A percentile compares a stretch with the other conserved stretches of the same genome.
Conservation (phyloP, 2,888 invertebrate genomes). For the Thelaira solivaga region DNA sequence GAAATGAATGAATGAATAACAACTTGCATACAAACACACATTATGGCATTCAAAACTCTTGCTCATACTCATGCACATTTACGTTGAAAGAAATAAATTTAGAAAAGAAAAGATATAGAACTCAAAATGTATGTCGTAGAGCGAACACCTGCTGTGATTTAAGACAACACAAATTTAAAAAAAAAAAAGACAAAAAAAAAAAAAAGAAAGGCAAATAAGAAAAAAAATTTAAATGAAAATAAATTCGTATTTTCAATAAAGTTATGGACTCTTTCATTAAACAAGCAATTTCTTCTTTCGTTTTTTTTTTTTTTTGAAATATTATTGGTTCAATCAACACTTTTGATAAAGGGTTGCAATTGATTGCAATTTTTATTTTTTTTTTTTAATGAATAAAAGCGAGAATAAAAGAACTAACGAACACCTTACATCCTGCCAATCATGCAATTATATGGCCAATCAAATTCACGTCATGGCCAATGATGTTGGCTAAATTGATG, state of each 20-base stretch:
- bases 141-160: slow-evolving; percentile 53
- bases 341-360: slow-evolving; percentile 56
- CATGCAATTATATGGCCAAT: slow-evolving; percentile 57
- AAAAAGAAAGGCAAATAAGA: background rate
- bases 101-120: background rate
- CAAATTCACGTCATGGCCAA: slow-evolving; percentile 52
- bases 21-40: background rate
- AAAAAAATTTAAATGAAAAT: slow-evolving; percentile 5
- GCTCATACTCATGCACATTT: background rate
- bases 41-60: background rate
- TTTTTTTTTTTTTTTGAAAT: slow-evolving; percentile 11
- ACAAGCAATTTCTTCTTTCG: slow-evolving; percentile 28
- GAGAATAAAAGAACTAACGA: slow-evolving; percentile 47
- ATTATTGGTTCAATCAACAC: slow-evolving; percentile 56
- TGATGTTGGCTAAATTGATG: slow-evolving; percentile 42
- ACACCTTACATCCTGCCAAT: slow-evolving; percentile 53
- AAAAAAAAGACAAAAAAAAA: background rate
- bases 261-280: slow-evolving; percentile 40
- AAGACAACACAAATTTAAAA: slow-evolving; percentile 27
- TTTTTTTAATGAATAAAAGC: slow-evolving; percentile 30
- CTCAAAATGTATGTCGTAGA: background rate
- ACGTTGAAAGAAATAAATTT: background rate
- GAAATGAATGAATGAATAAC: background rate
- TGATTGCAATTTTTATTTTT: slow-evolving; percentile 54
- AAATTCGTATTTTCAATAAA: slow-evolving; percentile 32